Conservation (phyloP, 2,113 vertebrate species). For the Xiphophorus couchianus region DNA sequence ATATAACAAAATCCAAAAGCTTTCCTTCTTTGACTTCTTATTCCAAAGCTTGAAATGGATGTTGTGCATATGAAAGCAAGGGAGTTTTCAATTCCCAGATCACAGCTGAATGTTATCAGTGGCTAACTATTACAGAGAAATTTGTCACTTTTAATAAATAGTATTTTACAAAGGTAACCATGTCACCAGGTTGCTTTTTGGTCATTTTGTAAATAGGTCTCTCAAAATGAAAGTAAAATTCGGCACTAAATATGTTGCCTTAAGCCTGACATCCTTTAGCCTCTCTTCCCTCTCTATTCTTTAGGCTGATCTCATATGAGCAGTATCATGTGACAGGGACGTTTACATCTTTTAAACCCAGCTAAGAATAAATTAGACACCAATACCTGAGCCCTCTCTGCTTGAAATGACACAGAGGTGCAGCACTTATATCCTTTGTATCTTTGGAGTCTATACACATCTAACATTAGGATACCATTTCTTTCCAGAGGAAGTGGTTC, state of each 20-base stretch:
- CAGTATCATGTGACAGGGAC: slow-evolving; percentile 55
- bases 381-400: slow-evolving; percentile 58
- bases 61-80: not conserved
- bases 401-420: slow-evolving; percentile 48
- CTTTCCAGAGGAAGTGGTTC: not conserved
- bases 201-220: not conserved
- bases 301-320: slow-evolving; percentile 68
- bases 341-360: slow-evolving; percentile 70
- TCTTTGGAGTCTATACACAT: too few species aligned
- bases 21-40: not conserved
- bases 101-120: not conserved
- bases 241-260: slow-evolving; percentile 13
- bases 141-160: not conserved
- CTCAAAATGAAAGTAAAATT: slow-evolving; percentile 21
- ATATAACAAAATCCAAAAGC: not conserved
- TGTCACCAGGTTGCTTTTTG: not conserved
- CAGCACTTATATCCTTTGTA: slow-evolving; percentile 11
- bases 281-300: slow-evolving; percentile 31
- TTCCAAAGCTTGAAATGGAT: not conserved
- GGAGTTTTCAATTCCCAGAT: not conserved
- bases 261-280: slow-evolving; percentile 30
- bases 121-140: not conserved
- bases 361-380: slow-evolving; percentile 59
- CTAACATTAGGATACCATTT: not conserved
- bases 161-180: not conserved